Evolutionary conservation across 2,797 vertebrate genomes (phyloP), one percentile per base, ranked within the genome.

Genomic region (Karalla daura): DNA sequence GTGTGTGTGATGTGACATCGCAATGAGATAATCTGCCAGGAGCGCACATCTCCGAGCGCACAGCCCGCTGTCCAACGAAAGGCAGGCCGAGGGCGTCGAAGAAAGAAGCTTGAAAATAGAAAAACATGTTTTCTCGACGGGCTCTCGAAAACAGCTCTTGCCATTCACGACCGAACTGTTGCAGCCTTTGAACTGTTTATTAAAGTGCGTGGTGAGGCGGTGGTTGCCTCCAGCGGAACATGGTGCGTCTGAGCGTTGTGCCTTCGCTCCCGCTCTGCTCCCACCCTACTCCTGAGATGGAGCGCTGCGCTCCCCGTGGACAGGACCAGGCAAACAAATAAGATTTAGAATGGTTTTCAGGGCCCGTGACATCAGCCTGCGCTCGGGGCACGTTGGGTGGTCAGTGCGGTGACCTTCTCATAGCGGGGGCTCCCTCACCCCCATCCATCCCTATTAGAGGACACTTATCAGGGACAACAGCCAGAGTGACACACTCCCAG

Each of bases 381-480:
- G 82, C 83, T 79, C 12, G 5, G 83, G 74, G 69, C 74, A 60
- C 25, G 32, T 74, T 85, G 81, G 88, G 86, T 90, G 91, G 89
- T 86, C 86, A 84, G 75, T 82, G 77, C 65, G 33, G 76, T 83
- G 80, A 90, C 90, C 89, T 85, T 87, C 82, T 88, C 81, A 70
- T 80, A 80, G 86, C 55, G 18, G 84, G n/a, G 86, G 67, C 55
- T 61, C 53, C 56, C 51, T 83, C 60, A 86, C 76, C 85, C 81
- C 79, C 78, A 89, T 92, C 88, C 83, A 90, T 92, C 86, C 86
- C 73, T 83, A 92, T 91, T 90, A 92, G 87, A 90, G 72, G 79
- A 88, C 86, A 86, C 80, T 88, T 85, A 90, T 90, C 85, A 88
- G 83, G 80, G 73, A 81, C 68, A 64, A 73, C 63, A 81, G 80